Evolutionary conservation across 2,888 invertebrate species (phyloP).

Genomic region (Helleia helle): DNA sequence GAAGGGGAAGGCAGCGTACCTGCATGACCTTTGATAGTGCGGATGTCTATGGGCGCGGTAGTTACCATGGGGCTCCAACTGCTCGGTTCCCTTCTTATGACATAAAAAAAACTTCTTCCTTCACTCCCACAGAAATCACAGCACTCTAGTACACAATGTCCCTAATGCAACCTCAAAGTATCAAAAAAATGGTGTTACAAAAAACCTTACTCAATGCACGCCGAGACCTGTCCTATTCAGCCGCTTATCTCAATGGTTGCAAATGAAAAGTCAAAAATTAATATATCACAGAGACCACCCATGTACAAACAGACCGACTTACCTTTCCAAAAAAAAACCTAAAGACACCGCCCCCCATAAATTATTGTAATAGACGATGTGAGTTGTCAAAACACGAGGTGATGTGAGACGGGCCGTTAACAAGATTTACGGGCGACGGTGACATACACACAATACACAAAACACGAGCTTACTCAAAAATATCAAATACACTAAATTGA

Average conservation of each 20-base stretch:
- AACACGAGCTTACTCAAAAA: no score
- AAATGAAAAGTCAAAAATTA: conserved; percentile 14
- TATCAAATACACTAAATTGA: conserved; percentile 1
- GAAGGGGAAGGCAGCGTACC: no score
- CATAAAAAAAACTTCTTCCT: no score
- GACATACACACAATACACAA: no score
- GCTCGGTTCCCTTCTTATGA: no score
- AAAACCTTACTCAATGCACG: neutral
- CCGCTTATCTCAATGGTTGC: conserved; percentile 6
- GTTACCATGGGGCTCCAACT: no score
- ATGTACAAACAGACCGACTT: conserved; percentile 18
- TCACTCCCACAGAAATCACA: no score
- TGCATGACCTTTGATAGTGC: no score
- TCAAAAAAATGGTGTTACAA: neutral
- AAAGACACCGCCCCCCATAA: conserved; percentile 25
- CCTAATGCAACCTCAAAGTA: no score
- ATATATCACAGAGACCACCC: conserved; percentile 17
- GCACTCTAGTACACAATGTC: no score
- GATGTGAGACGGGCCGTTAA: neutral
- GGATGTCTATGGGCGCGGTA: no score
- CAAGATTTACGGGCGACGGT: neutral
- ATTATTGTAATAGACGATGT: conserved; percentile 22
- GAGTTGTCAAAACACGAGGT: conserved; percentile 26
- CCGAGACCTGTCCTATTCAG: conserved; percentile 2
- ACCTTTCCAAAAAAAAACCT: conserved; percentile 15